Evolutionary conservation across 2,888 invertebrate species (phyloP), one percentile per base, ranked within the genome.

Genomic region (Scaptomyza parva): DNA sequence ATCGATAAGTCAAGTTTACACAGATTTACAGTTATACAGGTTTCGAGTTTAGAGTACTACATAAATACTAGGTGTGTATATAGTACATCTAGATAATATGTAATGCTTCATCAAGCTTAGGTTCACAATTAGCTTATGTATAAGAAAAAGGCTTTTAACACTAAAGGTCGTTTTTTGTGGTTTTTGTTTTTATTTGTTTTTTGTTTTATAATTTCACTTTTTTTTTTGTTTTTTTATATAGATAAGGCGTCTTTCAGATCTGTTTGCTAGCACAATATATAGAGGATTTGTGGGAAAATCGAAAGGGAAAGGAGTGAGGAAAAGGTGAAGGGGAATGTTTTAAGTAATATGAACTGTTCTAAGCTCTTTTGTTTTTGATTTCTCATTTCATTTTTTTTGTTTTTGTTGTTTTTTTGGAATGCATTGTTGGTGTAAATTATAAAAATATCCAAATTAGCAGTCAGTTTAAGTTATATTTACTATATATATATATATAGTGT

Each of bases 231-330:
- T 11, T 43, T 20, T 24, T 47, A 58, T 48, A 58, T 54, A 73
- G 69, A 73, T 73, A 73, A 73, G 73, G 73, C 74, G 73, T 73
- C 58, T 65, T 69, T 73, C 61, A 73, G 69, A 73, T 73, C 60
- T 52, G 58, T 66, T 70, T 57, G 68, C 54, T 55, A 62, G 61
- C 64, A 62, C 22, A 35, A 33, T 33, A 20, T 48, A 20, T 40
- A 18, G 28, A 20, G 37, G 14, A 35, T 33, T 6, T 11, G 30
- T 4, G 30, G 30, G 12, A 45, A 45, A 12, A 9, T 17, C 12
- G 17, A 44, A 4, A 12, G 2, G 5, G 41, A n/a, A 12, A n/a
- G 43, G n/a, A 1, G 26, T 0, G 4, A 12, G 18, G 6, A 24
- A 14, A 3, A 9, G 50, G n/a, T 5, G n/a, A n/a, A n/a, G 20